Base-by-base conservation (phyloP, 2,888 invertebrate genomes). In the Cephonodes hylas region DNA sequence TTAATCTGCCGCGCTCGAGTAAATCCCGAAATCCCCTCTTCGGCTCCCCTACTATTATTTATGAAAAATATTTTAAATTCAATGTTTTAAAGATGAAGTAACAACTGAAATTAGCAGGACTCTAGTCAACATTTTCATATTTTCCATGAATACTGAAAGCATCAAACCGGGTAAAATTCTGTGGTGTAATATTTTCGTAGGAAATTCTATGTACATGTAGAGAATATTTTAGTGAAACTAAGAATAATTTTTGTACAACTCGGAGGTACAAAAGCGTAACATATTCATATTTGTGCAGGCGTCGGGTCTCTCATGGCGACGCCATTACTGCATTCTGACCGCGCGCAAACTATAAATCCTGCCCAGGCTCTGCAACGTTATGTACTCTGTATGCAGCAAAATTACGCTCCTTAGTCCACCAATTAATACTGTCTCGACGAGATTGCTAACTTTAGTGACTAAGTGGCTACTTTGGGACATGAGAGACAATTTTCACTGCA, bases 281-380 rank as follows among this genome's bases (percentile, higher is more conserved):
- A 75, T 74, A 76, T 76, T 84, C 76, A 81, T 83, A 83, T 83
- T 82, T 74, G 77, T 76, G 73, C 73, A 75, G 74, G 71, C 68
- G 71, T 70, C 67, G 71, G 73, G 57, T 34, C 22, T 25, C 58
- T 25, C 44, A 31, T 31, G 81, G 80, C 81, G 80, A 77, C 78
- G 78, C 80, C 80, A 85, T 85, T 86, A 83, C 75, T 71, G 82
- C 80, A 85, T 86, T 87, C 82, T 80, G 80, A 76, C 75, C 84
- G 84, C 85, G 86, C 77, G 76, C 73, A 71, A 70, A 71, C 81
- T 73, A 86, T 89, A 88, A 88, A 89, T 89, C 86, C 81, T 75
- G 67, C 72, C 71, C 67, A 70, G 70, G 71, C 80, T 72, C 80
- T 71, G 82, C 84, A 83, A 80, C 81, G 83, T 53, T 31, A 53